Conservation (phyloP, 2,888 invertebrate species). For the Megastigmus dorsalis region DNA sequence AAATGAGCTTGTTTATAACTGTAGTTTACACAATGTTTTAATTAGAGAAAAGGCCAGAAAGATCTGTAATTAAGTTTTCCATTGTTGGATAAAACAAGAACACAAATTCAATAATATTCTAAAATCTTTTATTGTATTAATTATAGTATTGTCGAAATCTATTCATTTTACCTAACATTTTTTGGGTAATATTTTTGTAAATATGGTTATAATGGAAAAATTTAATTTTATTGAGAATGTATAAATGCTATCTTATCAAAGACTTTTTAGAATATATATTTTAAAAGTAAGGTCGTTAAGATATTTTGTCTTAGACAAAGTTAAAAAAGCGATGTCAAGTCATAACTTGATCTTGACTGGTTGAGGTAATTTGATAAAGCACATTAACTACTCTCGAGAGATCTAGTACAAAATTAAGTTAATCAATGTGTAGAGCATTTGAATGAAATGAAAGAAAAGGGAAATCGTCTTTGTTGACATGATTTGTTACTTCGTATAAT, state of each 20-base stretch:
- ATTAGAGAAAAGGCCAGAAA: not conserved
- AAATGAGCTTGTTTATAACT: slow-evolving; percentile 42
- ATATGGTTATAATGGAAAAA: slow-evolving; percentile 53
- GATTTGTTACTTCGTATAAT: slow-evolving; percentile 57
- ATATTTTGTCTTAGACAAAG: slow-evolving; percentile 47
- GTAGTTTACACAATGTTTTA: slow-evolving; percentile 4
- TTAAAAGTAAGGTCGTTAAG: slow-evolving; percentile 58
- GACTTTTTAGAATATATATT: slow-evolving; percentile 63
- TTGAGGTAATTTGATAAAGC: slow-evolving; percentile 52
- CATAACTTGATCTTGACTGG: slow-evolving; percentile 42
- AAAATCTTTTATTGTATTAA: slow-evolving; percentile 48
- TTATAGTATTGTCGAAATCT: slow-evolving; percentile 46
- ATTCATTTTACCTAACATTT: slow-evolving; percentile 53
- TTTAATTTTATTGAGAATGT: slow-evolving; percentile 57
- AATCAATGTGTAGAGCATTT: slow-evolving; percentile 55
- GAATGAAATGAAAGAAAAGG: slow-evolving; percentile 2
- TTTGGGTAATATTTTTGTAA: slow-evolving; percentile 53
- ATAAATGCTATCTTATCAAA: slow-evolving; percentile 60
- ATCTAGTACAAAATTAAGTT: slow-evolving; percentile 62
- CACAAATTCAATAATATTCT: slow-evolving; percentile 3
- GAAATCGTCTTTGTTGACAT: slow-evolving; percentile 52
- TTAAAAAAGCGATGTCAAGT: slow-evolving; percentile 38
- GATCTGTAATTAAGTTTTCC: slow-evolving; percentile 29
- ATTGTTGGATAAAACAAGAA: slow-evolving; percentile 10
- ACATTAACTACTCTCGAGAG: slow-evolving; percentile 53